Evolutionary conservation across 2,113 vertebrate species (phyloP), one percentile per base, ranked within the genome.

Genomic region (Siphamia tubifer): DNA sequence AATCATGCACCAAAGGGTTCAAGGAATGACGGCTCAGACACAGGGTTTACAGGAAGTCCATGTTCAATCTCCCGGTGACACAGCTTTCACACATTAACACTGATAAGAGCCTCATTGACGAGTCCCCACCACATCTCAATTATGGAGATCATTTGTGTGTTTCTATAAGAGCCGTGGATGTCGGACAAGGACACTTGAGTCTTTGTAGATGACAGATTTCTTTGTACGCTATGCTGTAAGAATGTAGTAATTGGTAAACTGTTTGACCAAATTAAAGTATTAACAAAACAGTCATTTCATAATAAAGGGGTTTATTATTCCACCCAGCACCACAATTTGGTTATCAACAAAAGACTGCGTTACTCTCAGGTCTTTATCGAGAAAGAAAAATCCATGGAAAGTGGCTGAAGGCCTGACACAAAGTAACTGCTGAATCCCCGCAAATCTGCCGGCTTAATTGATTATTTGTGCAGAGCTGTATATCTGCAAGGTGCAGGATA

Each of bases 391-490:
- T 90, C 77, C 55, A 88, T 90, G 86, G 87, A 81, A 91, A 77
- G 87, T 83, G 87, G 55, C 39, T 92, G 68, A 58, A 70, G 68
- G 76, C 85, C 79, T 88, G 72, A 83, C 79, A 90, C 68, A 81
- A 67, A 93, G 67, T 81, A 88, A 86, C 70, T 83, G 79, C 85
- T 85, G 87, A 88, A 86, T 89, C 89, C 83, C 76, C 34, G 49
- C 87, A 80, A 92, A 93, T 93, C 84, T 93, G 81, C 81, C 35
- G 82, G 66, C 79, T 91, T 94, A 95, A 93, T 94, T 91, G 87
- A 93, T 94, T 94, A 93, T 92, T 93, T 95, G 85, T 81, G 86
- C 85, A 81, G 85, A 84, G 60, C 75, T 67, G 77, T 87, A 73
- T 93, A 90, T 94, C 88, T 91, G 79, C 85, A 84, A 94, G 91